Percentiles rank a stretch among this genome's conserved stretches.
Conservation (phyloP, 2,888 invertebrate genomes). For the Pyrrhia umbra region DNA sequence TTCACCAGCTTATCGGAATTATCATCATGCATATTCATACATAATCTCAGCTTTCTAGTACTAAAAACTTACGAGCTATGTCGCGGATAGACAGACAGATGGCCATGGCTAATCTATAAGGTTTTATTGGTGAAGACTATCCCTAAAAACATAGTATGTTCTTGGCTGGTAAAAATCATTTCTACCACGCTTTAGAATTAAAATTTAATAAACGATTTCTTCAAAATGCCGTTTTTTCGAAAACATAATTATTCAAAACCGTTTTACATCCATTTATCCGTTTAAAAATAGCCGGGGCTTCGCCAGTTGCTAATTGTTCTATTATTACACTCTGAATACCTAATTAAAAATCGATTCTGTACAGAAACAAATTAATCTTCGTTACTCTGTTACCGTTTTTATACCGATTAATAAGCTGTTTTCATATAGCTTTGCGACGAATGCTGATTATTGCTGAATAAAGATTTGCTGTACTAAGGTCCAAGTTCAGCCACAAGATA, state of each 20-base stretch:
- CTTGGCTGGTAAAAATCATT: no score
- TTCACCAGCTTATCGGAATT: no score
- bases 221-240: background rate
- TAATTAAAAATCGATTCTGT: conserved; percentile 77
- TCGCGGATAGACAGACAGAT: no score
- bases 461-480: conserved; percentile 14
- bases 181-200: background rate
- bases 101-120: no score
- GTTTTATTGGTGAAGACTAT: no score
- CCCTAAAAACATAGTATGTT: no score
- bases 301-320: conserved; percentile 41
- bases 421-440: conserved; percentile 30
- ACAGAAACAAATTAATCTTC: conserved; percentile 73
- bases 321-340: conserved; percentile 52
- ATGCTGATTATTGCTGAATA: conserved; percentile 38
- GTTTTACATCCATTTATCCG: background rate
- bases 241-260: background rate
- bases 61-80: no score
- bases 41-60: no score
- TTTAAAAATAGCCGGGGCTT: conserved; percentile 21
- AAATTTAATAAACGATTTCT: background rate
- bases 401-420: conserved; percentile 50
- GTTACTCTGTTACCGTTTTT: conserved; percentile 63
- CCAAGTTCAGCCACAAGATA: no score
- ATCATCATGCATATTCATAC: no score